These are phyloP conservation scores for Pachyramphus minor DNA, from an alignment of 2,113 vertebrate species.

Conservation along the genomic window DNA sequence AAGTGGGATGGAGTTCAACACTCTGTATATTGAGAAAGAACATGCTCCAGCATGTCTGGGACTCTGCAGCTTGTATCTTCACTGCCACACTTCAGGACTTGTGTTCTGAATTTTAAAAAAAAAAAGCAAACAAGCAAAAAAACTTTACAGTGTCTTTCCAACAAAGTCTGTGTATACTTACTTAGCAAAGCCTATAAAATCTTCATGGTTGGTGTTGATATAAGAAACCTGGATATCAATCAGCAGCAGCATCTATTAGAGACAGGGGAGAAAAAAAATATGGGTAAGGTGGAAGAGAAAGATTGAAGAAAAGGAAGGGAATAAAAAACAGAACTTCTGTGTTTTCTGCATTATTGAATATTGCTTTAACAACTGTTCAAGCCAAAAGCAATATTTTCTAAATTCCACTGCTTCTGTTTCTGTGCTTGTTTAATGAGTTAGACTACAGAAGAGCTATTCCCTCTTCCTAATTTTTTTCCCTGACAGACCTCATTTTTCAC, in stretches of 20 bases:
- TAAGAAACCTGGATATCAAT: conserved; percentile 93
- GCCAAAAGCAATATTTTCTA: not conserved
- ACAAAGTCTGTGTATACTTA: conserved; percentile 65
- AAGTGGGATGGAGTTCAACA: not conserved
- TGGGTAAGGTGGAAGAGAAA: not conserved
- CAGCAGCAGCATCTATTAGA: conserved; percentile 81
- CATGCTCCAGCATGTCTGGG: not conserved
- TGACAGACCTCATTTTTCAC: not conserved
- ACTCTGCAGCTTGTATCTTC: not conserved
- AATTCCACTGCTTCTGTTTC: not conserved
- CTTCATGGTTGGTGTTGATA: conserved; percentile 95
- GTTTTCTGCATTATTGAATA: not conserved
- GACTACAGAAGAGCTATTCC: not conserved
- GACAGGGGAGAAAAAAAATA: not conserved
- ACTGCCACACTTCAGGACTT: not conserved
- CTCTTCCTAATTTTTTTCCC: not conserved
- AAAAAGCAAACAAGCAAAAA: not conserved
- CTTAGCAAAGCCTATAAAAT: conserved; percentile 93
- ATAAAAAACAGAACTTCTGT: not conserved
- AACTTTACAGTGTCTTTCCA: not conserved
- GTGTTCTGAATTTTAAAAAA: not conserved
- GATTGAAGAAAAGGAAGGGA: not conserved
- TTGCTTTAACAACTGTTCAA: not conserved
- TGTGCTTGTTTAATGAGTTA: not conserved
- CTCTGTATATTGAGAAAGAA: not conserved